Evolutionary conservation across 2,113 vertebrate species (phyloP).

Genomic region (Passer montanus): DNA sequence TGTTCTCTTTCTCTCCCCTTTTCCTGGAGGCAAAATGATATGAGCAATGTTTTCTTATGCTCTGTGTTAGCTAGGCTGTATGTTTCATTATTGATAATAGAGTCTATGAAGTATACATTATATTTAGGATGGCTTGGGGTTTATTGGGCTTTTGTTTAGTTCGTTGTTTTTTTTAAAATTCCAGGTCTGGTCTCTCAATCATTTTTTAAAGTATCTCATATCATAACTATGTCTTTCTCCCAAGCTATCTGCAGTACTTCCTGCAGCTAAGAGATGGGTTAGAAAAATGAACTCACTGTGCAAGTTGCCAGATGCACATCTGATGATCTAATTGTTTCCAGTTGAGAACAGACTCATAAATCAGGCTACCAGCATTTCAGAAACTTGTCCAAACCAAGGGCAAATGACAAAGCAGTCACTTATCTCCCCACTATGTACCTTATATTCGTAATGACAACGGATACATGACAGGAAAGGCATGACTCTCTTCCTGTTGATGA

Average conservation of each 20-base stretch:
- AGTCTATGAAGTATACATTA: neutral
- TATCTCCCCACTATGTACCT: neutral
- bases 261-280: neutral
- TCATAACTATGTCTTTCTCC: neutral
- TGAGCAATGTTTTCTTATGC: neutral
- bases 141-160: neutral
- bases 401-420: neutral
- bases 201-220: neutral
- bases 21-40: neutral
- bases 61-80: neutral
- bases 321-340: neutral
- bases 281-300: neutral
- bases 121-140: neutral
- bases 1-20: neutral
- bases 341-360: neutral
- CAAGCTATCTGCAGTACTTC: neutral
- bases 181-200: neutral
- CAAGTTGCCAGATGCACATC: neutral
- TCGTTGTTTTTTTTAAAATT: neutral
- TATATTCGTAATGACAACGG: neutral
- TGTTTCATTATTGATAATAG: slow-evolving; percentile 33
- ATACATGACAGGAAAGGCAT: neutral
- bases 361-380: neutral
- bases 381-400: neutral
- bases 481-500: neutral